Evolutionary conservation across 2,113 vertebrate species (phyloP).

Genomic region (Corapipo altera): DNA sequence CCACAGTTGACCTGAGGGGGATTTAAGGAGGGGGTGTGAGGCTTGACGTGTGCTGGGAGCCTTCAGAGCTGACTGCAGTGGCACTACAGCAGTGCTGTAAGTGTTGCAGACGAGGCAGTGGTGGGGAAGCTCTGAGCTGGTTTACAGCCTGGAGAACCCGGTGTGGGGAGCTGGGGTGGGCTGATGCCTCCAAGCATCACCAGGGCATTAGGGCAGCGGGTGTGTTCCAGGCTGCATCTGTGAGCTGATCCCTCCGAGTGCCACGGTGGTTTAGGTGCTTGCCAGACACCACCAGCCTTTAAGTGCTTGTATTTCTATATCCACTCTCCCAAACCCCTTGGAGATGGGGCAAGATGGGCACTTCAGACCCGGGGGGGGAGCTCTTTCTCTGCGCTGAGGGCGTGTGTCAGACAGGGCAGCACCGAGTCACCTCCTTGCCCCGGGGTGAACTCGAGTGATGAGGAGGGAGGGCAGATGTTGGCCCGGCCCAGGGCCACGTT

Average conservation of each 20-base stretch:
- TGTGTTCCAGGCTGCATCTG: rapidly evolving
- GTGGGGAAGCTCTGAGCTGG: not conserved
- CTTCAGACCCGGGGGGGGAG: not conserved
- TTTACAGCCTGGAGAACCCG: not conserved
- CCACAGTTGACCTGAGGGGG: not conserved
- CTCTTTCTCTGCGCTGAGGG: not conserved
- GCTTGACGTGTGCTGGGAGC: not conserved
- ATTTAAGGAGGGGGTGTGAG: not conserved
- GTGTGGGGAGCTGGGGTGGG: not conserved
- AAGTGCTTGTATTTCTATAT: not conserved
- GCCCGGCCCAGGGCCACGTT: not conserved
- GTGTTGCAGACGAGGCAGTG: not conserved
- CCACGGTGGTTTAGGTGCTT: not conserved
- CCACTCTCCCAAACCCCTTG: not conserved
- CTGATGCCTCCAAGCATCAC: not conserved
- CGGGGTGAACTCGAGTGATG: rapidly evolving
- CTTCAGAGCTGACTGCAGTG: rapidly evolving
- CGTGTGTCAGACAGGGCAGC: not conserved
- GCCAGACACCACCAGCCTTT: not conserved
- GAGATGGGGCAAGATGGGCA: not conserved
- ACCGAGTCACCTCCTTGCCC: not conserved
- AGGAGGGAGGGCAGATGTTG: not conserved
- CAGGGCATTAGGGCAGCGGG: not conserved
- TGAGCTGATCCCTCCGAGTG: not conserved
- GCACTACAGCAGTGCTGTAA: not conserved